Evolutionary conservation across 2,113 vertebrate genomes (phyloP).

Genomic region (Phylloscopus whistleri): DNA sequence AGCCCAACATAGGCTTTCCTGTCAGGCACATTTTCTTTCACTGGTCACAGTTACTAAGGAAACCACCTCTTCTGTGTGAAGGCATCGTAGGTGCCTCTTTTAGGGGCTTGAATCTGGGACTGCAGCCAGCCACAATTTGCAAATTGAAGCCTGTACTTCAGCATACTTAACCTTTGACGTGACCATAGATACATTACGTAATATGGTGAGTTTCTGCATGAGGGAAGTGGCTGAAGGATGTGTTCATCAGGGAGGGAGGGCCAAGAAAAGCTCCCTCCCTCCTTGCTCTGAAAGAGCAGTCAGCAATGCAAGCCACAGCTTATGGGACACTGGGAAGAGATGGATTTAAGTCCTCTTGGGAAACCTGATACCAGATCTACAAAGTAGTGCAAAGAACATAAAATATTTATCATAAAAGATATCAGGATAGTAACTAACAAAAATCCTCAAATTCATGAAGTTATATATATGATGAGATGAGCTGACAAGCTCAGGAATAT

Average conservation of each 20-base stretch:
- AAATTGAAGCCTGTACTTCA: not conserved
- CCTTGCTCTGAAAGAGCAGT: not conserved
- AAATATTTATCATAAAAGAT: not conserved
- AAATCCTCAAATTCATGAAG: not conserved
- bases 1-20: not conserved
- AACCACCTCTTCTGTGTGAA: conserved; percentile 55
- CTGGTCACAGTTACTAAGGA: conserved; percentile 61
- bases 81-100: not conserved
- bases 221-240: not conserved
- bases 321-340: not conserved
- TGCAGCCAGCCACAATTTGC: conserved; percentile 28
- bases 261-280: not conserved
- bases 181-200: not conserved
- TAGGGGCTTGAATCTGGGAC: conserved; percentile 24
- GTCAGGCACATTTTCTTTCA: conserved; percentile 47
- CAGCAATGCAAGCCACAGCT: not conserved
- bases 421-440: not conserved
- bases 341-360: not conserved
- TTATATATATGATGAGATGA: not conserved
- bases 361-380: not conserved
- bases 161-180: conserved; percentile 35
- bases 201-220: accelerated
- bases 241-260: not conserved
- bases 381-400: not conserved
- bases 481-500: not conserved